Percentiles rank a stretch among this genome's conserved stretches.
Evolutionary conservation across 2,888 invertebrate genomes (phyloP).

Genomic region (Campoletis raptor): DNA sequence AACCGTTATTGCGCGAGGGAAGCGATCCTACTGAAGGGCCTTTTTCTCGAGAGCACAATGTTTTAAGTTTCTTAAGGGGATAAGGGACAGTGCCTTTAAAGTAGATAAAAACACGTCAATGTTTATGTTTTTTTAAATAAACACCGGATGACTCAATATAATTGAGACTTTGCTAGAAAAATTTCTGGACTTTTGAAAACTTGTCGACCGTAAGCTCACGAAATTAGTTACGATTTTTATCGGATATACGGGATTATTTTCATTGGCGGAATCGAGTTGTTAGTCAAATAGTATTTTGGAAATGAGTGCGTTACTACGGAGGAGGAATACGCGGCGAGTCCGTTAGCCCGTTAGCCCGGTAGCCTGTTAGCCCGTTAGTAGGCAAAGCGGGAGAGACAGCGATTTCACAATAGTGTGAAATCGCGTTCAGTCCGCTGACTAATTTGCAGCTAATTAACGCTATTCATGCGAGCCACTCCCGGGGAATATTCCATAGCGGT

Average conservation of each 20-base stretch:
- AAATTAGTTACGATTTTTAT: not conserved
- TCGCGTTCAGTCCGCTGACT: not conserved
- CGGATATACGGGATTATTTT: not conserved
- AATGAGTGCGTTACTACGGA: not conserved
- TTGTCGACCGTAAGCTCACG: not conserved
- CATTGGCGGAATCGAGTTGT: not conserved
- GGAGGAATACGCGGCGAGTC: not conserved
- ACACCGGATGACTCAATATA: too few species aligned
- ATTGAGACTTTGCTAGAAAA: too few species aligned
- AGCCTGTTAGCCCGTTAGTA: not conserved
- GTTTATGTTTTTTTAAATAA: too few species aligned
- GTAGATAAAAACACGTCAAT: too few species aligned
- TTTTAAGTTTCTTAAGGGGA: too few species aligned
- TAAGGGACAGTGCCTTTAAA: too few species aligned
- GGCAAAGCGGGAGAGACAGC: not conserved
- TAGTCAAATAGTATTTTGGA: not conserved
- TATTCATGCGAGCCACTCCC: not conserved
- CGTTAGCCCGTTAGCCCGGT: not conserved
- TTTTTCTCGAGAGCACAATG: not conserved
- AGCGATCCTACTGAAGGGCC: not conserved
- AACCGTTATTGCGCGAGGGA: conserved; percentile 77
- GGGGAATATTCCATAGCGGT: not conserved
- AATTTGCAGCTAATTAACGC: not conserved
- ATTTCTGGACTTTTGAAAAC: too few species aligned
- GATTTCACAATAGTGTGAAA: not conserved